Percentiles rank a stretch among this genome's conserved stretches.
phyloP scores from a whole-genome alignment of 2,888 invertebrate genomes.

The Drosophila conformis region DNA sequence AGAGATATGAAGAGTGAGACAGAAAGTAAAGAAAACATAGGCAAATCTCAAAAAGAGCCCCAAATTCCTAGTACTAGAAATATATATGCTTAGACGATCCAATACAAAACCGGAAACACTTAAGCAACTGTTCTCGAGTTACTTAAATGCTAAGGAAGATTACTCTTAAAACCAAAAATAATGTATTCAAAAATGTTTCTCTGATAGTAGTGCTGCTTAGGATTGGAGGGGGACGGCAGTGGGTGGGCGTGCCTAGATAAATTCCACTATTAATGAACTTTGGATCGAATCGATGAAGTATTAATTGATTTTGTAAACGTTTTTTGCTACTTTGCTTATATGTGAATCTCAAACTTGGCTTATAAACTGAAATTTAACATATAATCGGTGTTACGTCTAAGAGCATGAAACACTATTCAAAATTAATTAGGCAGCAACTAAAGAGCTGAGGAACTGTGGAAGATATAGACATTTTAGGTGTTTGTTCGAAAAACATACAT shows the following conservation, averaged over 20 bases:
- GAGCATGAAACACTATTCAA: too few species aligned
- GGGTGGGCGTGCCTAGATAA: too few species aligned
- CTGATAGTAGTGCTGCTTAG: too few species aligned
- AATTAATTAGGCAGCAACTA: too few species aligned
- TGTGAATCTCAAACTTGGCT: too few species aligned
- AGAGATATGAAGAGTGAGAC: neutral
- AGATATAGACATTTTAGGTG: neutral
- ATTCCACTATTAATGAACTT: neutral
- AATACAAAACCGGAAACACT: neutral
- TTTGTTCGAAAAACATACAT: neutral
- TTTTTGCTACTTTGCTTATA: too few species aligned
- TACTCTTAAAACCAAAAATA: neutral
- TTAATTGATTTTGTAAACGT: neutral
- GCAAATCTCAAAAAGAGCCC: neutral
- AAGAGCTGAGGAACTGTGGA: neutral
- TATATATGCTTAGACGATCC: neutral
- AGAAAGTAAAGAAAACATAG: neutral
- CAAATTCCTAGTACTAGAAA: too few species aligned
- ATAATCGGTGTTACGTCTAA: too few species aligned
- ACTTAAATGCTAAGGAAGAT: neutral
- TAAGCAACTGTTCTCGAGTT: neutral
- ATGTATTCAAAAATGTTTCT: neutral
- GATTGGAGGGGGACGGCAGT: too few species aligned
- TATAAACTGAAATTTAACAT: too few species aligned
- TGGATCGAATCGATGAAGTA: neutral